Conservation (phyloP, 2,797 vertebrate genomes). For the Dendrocincla tyrannina region DNA sequence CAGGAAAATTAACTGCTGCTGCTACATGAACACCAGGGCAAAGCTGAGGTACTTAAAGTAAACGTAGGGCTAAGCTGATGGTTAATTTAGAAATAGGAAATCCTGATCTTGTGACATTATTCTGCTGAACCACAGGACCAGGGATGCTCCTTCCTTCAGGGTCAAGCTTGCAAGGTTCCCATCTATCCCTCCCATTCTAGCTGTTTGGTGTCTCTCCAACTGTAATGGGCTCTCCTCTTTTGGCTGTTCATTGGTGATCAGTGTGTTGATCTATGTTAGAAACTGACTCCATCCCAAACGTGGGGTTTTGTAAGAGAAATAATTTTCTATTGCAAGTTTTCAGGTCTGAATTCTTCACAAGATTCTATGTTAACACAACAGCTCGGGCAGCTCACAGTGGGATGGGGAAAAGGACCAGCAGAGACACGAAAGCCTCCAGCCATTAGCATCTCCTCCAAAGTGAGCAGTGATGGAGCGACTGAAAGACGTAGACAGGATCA, state of each 20-base stretch:
- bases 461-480: not conserved
- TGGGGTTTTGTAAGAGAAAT: not conserved
- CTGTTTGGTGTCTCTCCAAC: not conserved
- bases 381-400: not conserved
- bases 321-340: not conserved
- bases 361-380: not conserved
- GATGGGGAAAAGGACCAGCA: not conserved
- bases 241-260: not conserved
- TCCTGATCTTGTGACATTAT: not conserved
- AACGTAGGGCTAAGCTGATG: not conserved
- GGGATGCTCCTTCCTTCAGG: not conserved
- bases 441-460: not conserved
- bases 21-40: slow-evolving; percentile 17
- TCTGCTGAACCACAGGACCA: not conserved
- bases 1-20: slow-evolving; percentile 56
- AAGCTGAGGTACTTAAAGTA: slow-evolving; percentile 35
- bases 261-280: not conserved
- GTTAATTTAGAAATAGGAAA: slow-evolving; percentile 40
- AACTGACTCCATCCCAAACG: not conserved
- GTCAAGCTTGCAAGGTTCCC: not conserved
- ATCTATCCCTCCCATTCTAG: not conserved
- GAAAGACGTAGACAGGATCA: not conserved
- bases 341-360: not conserved
- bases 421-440: not conserved
- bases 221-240: not conserved